Evolutionary conservation across 2,113 vertebrate species (phyloP), one percentile per base, ranked within the genome.

Genomic region (Rallus limicola): DNA sequence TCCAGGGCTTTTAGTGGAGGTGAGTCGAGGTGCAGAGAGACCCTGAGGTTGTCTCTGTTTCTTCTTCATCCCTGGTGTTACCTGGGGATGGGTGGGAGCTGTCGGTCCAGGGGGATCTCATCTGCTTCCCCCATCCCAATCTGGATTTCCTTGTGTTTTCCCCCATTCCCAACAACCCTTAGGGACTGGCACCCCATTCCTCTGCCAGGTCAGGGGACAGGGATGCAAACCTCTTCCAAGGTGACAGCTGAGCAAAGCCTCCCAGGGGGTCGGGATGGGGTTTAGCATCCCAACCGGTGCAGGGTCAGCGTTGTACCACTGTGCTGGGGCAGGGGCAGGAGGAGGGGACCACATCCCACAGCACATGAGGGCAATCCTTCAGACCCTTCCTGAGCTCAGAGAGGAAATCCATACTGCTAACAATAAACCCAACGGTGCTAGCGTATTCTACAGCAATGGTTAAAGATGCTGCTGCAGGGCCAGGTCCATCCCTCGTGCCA

Each of bases 401-500:
- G 65, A 31, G 68, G 55, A 68, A 63, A 48, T 11, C 56, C 56
- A 42, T 10, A 11, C 14, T 31, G 33, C 70, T 59, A 64, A 67
- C 86, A 93, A 86, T 40, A 93, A 90, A 59, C 13, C 10, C 72
- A 78, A 13, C 0, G 95, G 94, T 97, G 90, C 95, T 95, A 94
- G 60, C 19, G 31, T 82, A 88, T 83, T 62, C 80, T 15, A 71
- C 90, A 95, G 90, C 93, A 95, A 90, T 84, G 93, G 79, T 16
- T 84, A 85, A 36, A 95, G 44, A 34, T 17, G 80, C 82, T 90
- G 64, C 92, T 81, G n/a, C 17, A 13, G 93, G 67, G 68, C 52
- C 12, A 2, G 46, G 48, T 48, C 76, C 60, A 4, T 5, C 81
- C 17, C 56, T 88, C 2, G 8, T 16, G 90, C 85, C 69, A 78